Percentiles rank a stretch among this genome's conserved stretches.
phyloP scores from a whole-genome alignment of 2,797 vertebrate genomes.

The Odontamblyopus rebecca region DNA sequence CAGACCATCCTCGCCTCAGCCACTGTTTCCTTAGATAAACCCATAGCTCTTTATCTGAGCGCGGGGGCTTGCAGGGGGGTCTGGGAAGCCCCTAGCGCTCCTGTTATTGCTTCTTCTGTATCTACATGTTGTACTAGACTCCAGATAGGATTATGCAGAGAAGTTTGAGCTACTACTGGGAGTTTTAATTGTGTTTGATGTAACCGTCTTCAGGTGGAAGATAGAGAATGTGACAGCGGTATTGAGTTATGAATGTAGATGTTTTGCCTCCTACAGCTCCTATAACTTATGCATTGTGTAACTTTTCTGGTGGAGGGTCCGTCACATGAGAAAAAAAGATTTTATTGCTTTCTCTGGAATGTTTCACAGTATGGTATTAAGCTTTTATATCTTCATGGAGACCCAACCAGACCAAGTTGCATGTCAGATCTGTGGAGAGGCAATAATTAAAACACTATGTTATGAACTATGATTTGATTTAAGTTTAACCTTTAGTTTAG shows the following conservation, averaged over 20 bases:
- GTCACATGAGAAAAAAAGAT: too few relatives aligned
- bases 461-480: not conserved
- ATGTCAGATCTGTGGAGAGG: too few relatives aligned
- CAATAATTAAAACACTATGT: not conserved
- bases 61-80: constrained; percentile 72
- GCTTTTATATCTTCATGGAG: too few relatives aligned
- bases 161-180: not conserved
- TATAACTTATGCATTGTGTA: too few relatives aligned
- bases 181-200: constrained; percentile 8
- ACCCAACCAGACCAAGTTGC: too few relatives aligned
- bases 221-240: not conserved
- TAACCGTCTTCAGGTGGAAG: constrained; percentile 10
- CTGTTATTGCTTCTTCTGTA: constrained; percentile 57
- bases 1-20: constrained; percentile 93
- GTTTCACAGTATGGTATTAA: too few relatives aligned
- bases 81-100: constrained; percentile 68
- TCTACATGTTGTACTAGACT: constrained; percentile 50
- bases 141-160: constrained; percentile 12
- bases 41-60: constrained; percentile 74
- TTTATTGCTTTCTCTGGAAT: too few relatives aligned
- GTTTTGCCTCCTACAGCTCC: not conserved
- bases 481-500: too few relatives aligned
- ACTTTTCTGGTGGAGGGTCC: too few relatives aligned
- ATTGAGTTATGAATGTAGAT: not conserved
- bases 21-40: constrained; percentile 99